phyloP scores from a whole-genome alignment of 64 coral and sea anemone genomes.

The Actinia tenebrosa region DNA sequence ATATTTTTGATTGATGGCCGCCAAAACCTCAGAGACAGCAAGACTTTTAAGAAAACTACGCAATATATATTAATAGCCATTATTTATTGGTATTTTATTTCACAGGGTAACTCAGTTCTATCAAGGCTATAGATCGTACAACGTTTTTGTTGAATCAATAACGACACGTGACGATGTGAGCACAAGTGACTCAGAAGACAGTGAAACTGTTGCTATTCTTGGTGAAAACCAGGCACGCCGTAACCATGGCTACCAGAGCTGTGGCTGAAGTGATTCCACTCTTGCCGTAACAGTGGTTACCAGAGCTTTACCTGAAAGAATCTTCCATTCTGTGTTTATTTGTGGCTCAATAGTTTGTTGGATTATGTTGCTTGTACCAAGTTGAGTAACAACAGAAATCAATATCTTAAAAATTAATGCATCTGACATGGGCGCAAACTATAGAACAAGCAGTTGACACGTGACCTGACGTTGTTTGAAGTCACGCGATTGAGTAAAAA shows the following conservation, averaged over 20 bases:
- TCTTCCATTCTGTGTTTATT: too few relatives aligned
- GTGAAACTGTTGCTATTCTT: not conserved
- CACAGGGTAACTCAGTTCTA: not conserved
- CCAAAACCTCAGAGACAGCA: too few relatives aligned
- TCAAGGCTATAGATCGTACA: constrained; percentile 1
- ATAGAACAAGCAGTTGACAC: too few relatives aligned
- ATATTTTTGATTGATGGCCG: too few relatives aligned
- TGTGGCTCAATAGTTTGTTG: too few relatives aligned
- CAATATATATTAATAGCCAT: not conserved
- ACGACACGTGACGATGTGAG: not conserved
- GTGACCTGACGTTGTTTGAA: too few relatives aligned
- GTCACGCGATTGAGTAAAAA: too few relatives aligned
- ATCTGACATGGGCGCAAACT: too few relatives aligned
- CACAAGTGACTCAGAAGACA: constrained; percentile 9
- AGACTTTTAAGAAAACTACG: not conserved
- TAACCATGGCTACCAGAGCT: not conserved
- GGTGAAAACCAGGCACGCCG: not conserved
- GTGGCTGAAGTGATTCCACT: not conserved
- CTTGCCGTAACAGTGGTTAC: too few relatives aligned
- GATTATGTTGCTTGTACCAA: too few relatives aligned
- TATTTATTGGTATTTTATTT: not conserved
- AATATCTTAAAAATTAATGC: too few relatives aligned
- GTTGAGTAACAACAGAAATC: too few relatives aligned
- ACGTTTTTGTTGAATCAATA: not conserved
- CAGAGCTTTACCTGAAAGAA: not conserved